A percentile compares a stretch with the other conserved stretches of the same genome.
phyloP scores from a whole-genome alignment of 2,797 vertebrate genomes.

The Protosalanx chinensis region DNA sequence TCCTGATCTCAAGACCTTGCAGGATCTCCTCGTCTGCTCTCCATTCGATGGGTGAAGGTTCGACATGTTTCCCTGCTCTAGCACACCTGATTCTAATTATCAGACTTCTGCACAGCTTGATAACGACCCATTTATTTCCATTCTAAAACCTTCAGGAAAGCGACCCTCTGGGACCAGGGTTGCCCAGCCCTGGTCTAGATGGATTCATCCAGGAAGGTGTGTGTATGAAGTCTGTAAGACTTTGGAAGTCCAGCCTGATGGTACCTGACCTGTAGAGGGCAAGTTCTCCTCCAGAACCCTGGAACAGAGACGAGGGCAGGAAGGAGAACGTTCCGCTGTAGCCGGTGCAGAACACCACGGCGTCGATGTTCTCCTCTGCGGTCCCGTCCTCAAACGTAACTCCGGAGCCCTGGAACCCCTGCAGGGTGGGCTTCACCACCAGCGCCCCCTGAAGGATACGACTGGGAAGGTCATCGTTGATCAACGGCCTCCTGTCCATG shows the following conservation, averaged over 20 bases:
- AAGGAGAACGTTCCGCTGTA: slow-evolving; percentile 69
- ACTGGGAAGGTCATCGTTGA: slow-evolving; percentile 74
- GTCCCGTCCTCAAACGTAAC: slow-evolving; percentile 73
- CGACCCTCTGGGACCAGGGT: no score
- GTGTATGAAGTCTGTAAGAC: background rate
- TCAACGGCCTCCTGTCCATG: slow-evolving; percentile 50
- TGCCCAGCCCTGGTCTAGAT: no score
- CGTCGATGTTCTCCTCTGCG: slow-evolving; percentile 67
- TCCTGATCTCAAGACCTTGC: no score
- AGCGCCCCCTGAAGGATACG: slow-evolving; percentile 71
- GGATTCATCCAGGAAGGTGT: no score
- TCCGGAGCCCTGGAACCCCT: slow-evolving; percentile 59
- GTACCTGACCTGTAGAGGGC: slow-evolving; percentile 68
- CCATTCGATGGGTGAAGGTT: no score
- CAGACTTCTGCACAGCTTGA: no score
- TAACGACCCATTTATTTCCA: no score
- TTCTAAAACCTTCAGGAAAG: no score
- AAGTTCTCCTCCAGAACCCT: slow-evolving; percentile 48
- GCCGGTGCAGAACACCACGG: slow-evolving; percentile 77
- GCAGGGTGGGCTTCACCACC: slow-evolving; percentile 69
- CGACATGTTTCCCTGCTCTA: no score
- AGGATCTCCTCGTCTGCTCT: no score
- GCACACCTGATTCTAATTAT: no score
- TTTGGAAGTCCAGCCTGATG: background rate
- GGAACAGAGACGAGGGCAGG: slow-evolving; percentile 55